These are phyloP conservation scores for Drosophila varians DNA, from an alignment of 1,140 invertebrate species.

Conservation along the genomic window DNA sequence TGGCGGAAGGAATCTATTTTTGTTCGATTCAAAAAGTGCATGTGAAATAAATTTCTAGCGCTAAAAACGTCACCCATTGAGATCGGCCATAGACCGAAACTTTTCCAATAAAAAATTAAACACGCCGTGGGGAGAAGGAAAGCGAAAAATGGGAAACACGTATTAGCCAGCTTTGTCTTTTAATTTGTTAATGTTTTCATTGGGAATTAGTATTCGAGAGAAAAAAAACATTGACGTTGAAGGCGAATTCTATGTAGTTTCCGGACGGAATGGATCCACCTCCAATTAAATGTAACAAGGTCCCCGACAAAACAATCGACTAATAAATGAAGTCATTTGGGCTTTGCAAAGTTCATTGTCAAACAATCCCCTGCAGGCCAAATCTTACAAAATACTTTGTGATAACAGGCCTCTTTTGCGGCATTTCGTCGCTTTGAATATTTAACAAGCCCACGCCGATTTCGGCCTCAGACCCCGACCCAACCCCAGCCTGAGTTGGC, in stretches of 20 bases:
- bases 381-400: slow-evolving; percentile 12
- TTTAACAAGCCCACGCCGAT: slow-evolving; percentile 31
- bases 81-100: slow-evolving; percentile 34
- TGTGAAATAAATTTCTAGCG: slow-evolving; percentile 71
- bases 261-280: neutral
- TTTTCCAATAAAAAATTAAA: slow-evolving; percentile 69
- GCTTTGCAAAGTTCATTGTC: slow-evolving; percentile 2
- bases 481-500: neutral
- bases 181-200: slow-evolving; percentile 66
- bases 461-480: neutral
- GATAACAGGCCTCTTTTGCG: slow-evolving; percentile 2
- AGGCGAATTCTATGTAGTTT: neutral
- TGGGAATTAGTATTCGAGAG: slow-evolving; percentile 3
- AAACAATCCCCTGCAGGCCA: neutral
- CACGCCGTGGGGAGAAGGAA: slow-evolving; percentile 4
- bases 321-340: neutral
- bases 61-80: slow-evolving; percentile 36
- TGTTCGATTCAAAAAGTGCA: slow-evolving; percentile 74
- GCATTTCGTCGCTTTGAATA: slow-evolving; percentile 43
- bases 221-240: neutral
- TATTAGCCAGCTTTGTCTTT: slow-evolving; percentile 49
- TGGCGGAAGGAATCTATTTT: slow-evolving; percentile 71
- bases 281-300: slow-evolving; percentile 3
- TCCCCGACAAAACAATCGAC: neutral
- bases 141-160: slow-evolving; percentile 49